These are phyloP conservation scores for Shinisaurus crocodilurus DNA, from an alignment of 2,113 vertebrate species.

Conservation along the genomic window DNA sequence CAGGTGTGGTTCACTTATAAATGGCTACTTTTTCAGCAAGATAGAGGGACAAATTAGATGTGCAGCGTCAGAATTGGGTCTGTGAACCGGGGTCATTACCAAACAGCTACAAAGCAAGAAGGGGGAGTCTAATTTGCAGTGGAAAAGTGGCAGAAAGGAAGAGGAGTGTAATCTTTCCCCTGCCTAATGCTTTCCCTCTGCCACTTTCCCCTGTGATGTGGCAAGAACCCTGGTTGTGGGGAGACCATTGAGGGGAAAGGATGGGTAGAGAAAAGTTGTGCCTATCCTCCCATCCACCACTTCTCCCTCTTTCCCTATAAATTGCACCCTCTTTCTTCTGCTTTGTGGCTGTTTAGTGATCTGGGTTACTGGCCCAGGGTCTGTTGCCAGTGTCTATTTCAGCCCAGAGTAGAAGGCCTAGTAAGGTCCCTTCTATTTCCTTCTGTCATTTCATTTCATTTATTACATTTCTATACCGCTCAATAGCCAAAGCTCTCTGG, in stretches of 20 bases:
- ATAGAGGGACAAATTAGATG: not conserved
- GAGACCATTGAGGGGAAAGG: not conserved
- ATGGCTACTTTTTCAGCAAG: too few relatives aligned
- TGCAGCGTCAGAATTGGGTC: not conserved
- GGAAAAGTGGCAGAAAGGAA: not conserved
- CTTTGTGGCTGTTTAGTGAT: not conserved
- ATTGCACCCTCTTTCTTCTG: not conserved
- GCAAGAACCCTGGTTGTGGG: not conserved
- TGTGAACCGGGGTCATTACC: too few relatives aligned
- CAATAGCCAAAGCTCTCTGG: too few relatives aligned
- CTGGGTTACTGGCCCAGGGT: too few relatives aligned
- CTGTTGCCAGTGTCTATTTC: not conserved
- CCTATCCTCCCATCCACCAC: not conserved
- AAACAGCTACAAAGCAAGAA: not conserved
- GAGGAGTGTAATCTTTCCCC: not conserved
- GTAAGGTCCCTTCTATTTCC: constrained; percentile 10
- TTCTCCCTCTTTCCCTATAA: not conserved
- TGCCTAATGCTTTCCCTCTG: not conserved
- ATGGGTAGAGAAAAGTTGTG: not conserved
- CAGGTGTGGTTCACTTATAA: not conserved
- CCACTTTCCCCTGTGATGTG: not conserved
- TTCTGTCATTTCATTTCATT: constrained; percentile 25
- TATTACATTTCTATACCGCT: too few relatives aligned
- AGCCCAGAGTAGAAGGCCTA: constrained; percentile 25
- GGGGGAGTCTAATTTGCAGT: not conserved